A percentile compares a stretch with the other conserved stretches of the same genome.
phyloP scores from a whole-genome alignment of 1,140 invertebrate species.

The Phymastichus coffea region DNA sequence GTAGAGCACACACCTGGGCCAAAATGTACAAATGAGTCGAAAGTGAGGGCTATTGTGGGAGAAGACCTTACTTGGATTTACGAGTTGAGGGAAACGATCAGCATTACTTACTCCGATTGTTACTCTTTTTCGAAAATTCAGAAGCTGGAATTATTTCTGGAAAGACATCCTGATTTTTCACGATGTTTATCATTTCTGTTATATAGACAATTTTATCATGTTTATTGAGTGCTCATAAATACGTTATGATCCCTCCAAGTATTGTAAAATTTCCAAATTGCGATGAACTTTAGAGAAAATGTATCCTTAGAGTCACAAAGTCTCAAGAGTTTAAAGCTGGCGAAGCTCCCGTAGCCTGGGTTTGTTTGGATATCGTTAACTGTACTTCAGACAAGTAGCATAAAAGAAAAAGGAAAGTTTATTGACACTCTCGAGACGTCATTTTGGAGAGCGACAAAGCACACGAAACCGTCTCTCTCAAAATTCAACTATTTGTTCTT shows the following conservation, averaged over 20 bases:
- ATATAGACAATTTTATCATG: too few species aligned
- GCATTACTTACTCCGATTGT: too few species aligned
- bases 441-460: background rate
- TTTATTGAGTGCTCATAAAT: too few species aligned
- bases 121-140: too few species aligned
- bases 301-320: constrained; percentile 28
- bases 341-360: constrained; percentile 28
- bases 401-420: constrained; percentile 26
- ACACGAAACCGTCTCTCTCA: background rate
- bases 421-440: constrained; percentile 16
- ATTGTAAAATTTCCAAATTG: background rate
- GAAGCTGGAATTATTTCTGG: too few species aligned
- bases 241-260: too few species aligned
- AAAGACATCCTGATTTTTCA: too few species aligned
- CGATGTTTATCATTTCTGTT: too few species aligned
- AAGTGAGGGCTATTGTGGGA: too few species aligned
- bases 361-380: constrained; percentile 51
- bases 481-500: constrained; percentile 1
- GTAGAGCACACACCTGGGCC: constrained; percentile 45
- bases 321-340: constrained; percentile 31
- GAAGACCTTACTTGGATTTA: too few species aligned
- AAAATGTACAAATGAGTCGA: constrained; percentile 45
- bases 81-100: too few species aligned
- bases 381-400: constrained; percentile 36
- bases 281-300: constrained; percentile 15